Base-by-base conservation (phyloP, 2,888 invertebrate genomes). In the Troilus luridus region DNA sequence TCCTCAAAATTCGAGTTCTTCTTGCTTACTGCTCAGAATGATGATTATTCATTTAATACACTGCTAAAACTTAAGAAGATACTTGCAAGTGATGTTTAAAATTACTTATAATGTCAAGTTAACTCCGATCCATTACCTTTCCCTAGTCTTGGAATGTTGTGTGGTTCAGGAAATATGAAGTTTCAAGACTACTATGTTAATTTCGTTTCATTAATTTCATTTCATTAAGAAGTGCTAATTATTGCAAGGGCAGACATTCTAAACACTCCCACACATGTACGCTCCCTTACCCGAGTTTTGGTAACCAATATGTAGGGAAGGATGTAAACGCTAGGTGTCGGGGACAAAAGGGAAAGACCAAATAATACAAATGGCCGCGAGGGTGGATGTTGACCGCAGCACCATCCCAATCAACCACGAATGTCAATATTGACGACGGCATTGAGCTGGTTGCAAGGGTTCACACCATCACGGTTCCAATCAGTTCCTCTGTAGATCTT, bases 341-440 rank as follows among this genome's bases (percentile, higher is more conserved):
- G 21, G 12, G n/a, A 85, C 85, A 85, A 85, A 56, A 85, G 85
- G 85, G 85, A 56, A 85, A 58, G 56, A 14, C n/a, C n/a, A 54
- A 85, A 85, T 85, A 85, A 85, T 85, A 85, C 85, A 85, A 58
- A 85, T 58, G 85, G 56, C 56, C 56, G 56, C 5, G 85, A 85
- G 54, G 56, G 14, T 5, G 85, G n/a, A 85, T 85, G 85, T 85
- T 85, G 85, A 85, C 85, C 85, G 85, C 56, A 56, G n/a, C 85
- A 85, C 56, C 85, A 85, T 56, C 56, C 56, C 85, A 85, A 85
- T 85, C 85, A 85, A 85, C 85, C 85, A 85, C n/a, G n/a, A 85
- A n/a, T 21, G 85, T 85, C 85, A 85, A 85, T 85, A 85, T 85
- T 85, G 85, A 85, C 54, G 7, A 11, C 9, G 14, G 17, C 54